Conservation (phyloP, 2,888 invertebrate species). For the Hofmannophila pseudospretella region DNA sequence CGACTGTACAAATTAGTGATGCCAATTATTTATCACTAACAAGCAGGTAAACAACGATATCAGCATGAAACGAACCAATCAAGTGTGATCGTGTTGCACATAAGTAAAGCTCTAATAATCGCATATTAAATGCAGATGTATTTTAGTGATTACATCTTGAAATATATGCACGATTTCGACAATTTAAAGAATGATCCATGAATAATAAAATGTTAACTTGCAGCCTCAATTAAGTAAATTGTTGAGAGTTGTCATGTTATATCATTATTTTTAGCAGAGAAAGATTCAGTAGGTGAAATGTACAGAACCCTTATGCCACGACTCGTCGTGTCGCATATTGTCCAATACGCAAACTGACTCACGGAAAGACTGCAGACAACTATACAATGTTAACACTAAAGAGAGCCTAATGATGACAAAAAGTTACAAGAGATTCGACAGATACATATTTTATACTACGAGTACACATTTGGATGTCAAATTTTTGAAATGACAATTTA, state of each 20-base stretch:
- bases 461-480: neutral
- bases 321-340: no score
- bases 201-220: no score
- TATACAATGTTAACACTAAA: slow-evolving; percentile 1
- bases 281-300: no score
- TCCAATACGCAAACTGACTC: neutral
- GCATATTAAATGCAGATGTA: slow-evolving; percentile 9
- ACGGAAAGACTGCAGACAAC: neutral
- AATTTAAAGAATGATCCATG: no score
- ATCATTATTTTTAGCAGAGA: no score
- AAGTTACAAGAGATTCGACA: slow-evolving; percentile 6
- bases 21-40: no score
- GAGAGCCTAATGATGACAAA: slow-evolving; percentile 9
- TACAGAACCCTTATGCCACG: no score
- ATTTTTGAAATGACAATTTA: no score
- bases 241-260: no score
- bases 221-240: no score
- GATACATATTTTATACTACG: neutral
- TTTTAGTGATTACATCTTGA: neutral
- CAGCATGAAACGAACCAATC: neutral
- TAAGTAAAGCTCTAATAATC: neutral
- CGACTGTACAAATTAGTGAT: no score
- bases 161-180: no score
- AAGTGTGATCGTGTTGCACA: neutral
- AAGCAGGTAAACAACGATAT: neutral